Evolutionary conservation across 2,888 invertebrate genomes (phyloP).

Genomic region (Latheticus oryzae): DNA sequence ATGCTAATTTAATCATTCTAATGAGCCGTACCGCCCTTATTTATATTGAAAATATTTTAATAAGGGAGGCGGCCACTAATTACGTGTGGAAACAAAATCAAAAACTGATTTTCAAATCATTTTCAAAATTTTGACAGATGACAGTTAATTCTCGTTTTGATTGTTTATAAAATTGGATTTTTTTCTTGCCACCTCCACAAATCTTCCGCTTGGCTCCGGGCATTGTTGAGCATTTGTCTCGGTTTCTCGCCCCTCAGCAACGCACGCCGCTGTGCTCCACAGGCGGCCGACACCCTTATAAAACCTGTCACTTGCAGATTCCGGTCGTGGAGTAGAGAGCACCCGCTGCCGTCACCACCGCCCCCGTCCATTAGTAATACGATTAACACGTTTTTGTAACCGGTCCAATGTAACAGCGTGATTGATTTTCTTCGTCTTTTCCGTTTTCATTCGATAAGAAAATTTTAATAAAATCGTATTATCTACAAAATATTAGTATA

Average conservation of each 20-base stretch:
- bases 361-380: conserved; percentile 61
- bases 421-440: too few species aligned
- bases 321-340: conserved; percentile 52
- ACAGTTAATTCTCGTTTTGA: too few species aligned
- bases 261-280: conserved; percentile 59
- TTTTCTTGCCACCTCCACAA: background rate
- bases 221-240: conserved; percentile 49
- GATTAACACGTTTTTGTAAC: conserved; percentile 65
- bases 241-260: conserved; percentile 53
- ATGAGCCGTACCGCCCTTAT: conserved; percentile 56
- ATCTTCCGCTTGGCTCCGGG: conserved; percentile 35
- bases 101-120: too few species aligned
- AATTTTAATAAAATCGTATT: conserved; percentile 41
- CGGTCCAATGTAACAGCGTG: conserved; percentile 58
- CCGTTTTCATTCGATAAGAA: too few species aligned
- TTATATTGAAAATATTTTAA: conserved; percentile 59
- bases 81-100: too few species aligned
- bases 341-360: conserved; percentile 33
- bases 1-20: conserved; percentile 58
- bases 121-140: too few species aligned
- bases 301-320: conserved; percentile 64
- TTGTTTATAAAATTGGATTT: too few species aligned
- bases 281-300: conserved; percentile 64
- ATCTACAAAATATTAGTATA: too few species aligned
- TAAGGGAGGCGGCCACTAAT: too few species aligned